phyloP scores from a whole-genome alignment of 2,888 invertebrate species.

The Pollenia amentaria region DNA sequence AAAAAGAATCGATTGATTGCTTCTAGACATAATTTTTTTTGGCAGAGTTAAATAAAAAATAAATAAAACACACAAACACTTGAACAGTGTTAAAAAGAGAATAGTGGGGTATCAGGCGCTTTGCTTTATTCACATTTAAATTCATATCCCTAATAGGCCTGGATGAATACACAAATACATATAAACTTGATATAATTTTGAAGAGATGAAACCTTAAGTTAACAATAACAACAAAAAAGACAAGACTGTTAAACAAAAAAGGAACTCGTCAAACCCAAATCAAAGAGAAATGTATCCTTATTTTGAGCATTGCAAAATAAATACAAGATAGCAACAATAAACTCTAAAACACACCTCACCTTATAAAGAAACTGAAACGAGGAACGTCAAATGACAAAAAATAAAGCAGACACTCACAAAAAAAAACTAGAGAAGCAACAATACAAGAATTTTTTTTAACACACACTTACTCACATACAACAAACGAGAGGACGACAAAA shows the following conservation, averaged over 20 bases:
- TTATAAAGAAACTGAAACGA: constrained; percentile 8
- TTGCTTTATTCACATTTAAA: no score
- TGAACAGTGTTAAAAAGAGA: no score
- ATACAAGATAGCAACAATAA: neutral
- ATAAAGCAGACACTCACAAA: neutral
- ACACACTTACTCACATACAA: constrained; percentile 28
- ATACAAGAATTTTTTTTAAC: constrained; percentile 11
- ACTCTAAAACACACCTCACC: constrained; percentile 52
- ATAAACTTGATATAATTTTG: constrained; percentile 48
- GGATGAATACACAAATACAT: constrained; percentile 58
- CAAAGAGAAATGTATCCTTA: constrained; percentile 52
- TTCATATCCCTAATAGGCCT: no score
- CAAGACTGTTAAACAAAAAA: constrained; percentile 52
- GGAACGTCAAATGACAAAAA: constrained; percentile 43
- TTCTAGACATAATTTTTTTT: constrained; percentile 24
- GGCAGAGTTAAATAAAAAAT: neutral
- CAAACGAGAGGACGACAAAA: constrained; percentile 74
- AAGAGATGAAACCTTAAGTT: constrained; percentile 36
- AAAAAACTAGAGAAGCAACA: constrained; percentile 8
- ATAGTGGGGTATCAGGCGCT: no score
- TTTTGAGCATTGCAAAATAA: constrained; percentile 10
- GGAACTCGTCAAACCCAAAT: constrained; percentile 17
- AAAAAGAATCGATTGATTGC: constrained; percentile 32
- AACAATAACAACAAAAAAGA: constrained; percentile 41
- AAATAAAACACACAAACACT: constrained; percentile 6